Evolutionary conservation across 2,797 vertebrate genomes (phyloP).

Genomic region (Neosilurus mollespiculum): DNA sequence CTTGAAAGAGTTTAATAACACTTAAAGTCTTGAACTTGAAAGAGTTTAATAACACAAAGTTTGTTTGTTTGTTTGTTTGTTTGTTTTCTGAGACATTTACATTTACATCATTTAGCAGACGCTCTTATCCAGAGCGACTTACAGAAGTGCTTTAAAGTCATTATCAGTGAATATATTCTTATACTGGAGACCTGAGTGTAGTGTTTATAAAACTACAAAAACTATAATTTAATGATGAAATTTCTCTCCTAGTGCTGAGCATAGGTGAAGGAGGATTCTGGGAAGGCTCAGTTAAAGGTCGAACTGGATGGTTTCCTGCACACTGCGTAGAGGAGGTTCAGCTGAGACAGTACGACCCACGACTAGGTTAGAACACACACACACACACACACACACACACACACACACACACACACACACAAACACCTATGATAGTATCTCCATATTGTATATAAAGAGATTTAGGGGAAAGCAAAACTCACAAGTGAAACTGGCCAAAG

Average conservation of each 20-base stretch:
- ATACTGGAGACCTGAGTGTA: neutral
- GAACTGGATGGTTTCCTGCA: constrained; percentile 97
- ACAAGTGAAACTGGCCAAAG: neutral
- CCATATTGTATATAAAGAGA: neutral
- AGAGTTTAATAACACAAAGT: neutral
- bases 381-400: constrained; percentile 21
- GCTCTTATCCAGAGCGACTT: too few species aligned
- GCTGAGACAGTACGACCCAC: constrained; percentile 91
- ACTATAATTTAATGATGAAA: neutral
- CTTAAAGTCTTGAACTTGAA: neutral
- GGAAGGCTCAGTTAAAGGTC: constrained; percentile 93
- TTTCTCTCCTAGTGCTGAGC: constrained; percentile 79
- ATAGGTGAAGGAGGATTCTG: constrained; percentile 97
- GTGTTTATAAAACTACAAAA: neutral
- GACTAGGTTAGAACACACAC: constrained; percentile 81
- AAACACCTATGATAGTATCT: neutral
- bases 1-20: neutral
- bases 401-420: constrained; percentile 3
- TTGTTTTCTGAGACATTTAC: neutral
- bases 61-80: neutral
- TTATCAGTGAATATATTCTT: too few species aligned
- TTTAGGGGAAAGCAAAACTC: neutral
- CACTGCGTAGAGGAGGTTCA: constrained; percentile 98
- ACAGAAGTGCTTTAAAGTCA: too few species aligned
- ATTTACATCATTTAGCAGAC: too few species aligned